Evolutionary conservation across 2,888 invertebrate species (phyloP).

Genomic region (Axea sp.): DNA sequence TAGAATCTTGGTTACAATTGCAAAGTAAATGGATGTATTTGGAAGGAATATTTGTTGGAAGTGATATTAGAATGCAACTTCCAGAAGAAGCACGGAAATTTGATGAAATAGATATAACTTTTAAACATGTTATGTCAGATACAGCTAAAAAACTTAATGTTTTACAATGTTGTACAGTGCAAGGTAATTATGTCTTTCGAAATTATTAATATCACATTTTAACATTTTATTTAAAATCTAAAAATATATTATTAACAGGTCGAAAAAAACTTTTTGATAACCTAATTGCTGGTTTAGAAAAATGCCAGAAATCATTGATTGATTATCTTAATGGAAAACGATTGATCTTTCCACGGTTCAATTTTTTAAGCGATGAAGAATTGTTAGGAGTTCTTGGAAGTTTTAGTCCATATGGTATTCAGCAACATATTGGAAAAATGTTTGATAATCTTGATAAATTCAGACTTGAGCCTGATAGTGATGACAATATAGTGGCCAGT

Average conservation of each 20-base stretch:
- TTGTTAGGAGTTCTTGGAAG: conserved; percentile 93
- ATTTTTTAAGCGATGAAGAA: conserved; percentile 96
- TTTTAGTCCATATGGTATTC: conserved; percentile 90
- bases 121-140: conserved; percentile 91
- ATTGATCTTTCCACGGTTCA: conserved; percentile 93
- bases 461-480: conserved; percentile 84
- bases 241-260: no score
- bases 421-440: conserved; percentile 98
- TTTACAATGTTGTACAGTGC: conserved; percentile 87
- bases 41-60: conserved; percentile 94
- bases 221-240: no score
- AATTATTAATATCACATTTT: no score
- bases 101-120: conserved; percentile 91
- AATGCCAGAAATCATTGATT: conserved; percentile 94
- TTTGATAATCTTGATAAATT: conserved; percentile 93
- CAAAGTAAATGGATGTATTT: conserved; percentile 95
- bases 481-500: conserved; percentile 85
- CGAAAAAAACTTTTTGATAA: conserved; percentile 88
- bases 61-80: conserved; percentile 91
- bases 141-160: conserved; percentile 90
- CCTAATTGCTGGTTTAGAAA: conserved; percentile 88
- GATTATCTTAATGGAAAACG: conserved; percentile 94
- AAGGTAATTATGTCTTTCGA: conserved; percentile 64
- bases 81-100: conserved; percentile 95
- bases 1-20: conserved; percentile 92